Evolutionary conservation across 2,113 vertebrate species (phyloP), one percentile per base, ranked within the genome.

Genomic region (Plotosus lineatus): DNA sequence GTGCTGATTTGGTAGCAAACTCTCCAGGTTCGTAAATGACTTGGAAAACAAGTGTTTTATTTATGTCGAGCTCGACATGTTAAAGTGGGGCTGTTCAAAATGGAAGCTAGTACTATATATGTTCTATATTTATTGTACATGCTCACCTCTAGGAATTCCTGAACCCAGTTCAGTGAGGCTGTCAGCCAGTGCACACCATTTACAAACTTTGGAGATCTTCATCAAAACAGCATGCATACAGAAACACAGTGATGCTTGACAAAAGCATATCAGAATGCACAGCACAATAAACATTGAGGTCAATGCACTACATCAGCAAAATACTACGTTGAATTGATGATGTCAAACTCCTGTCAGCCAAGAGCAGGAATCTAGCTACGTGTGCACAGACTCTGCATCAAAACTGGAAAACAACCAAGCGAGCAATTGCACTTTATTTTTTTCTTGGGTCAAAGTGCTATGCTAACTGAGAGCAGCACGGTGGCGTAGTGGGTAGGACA

Each of bases 1-100:
- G 74, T 69, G 73, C 84, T 75, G 84, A 79, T 69, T 80, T 74
- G 80, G 82, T 38, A 75, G 40, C 58, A 77, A 63, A 68, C 72
- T 71, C 58, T 61, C 56, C 55, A 46, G 11, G 26, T 55, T 28
- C 42, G 17, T 23, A 28, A 55, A 51, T 50, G 40, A 38, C 28
- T 42, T 42, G 42, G 26, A 81, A 53, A 51, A 53, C 26, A 60
- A 55, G 14, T 26, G 31, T 23, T 72, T 60, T 42, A 38, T 75
- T 75, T 55, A 14, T 40, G 55, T 75, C 26, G 55, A 65, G 8
- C 6, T 14, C 56, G 38, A 10, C 12, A 46, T 69, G n/a, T 63
- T 60, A 65, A 36, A 65, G 38, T 63, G 44, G 9, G 48, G n/a
- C 58, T 19, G 8, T 53, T 78, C 23, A 48, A 15, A 26, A 56